Conservation (phyloP, 2,113 vertebrate genomes). For the Misgurnus anguillicaudatus region DNA sequence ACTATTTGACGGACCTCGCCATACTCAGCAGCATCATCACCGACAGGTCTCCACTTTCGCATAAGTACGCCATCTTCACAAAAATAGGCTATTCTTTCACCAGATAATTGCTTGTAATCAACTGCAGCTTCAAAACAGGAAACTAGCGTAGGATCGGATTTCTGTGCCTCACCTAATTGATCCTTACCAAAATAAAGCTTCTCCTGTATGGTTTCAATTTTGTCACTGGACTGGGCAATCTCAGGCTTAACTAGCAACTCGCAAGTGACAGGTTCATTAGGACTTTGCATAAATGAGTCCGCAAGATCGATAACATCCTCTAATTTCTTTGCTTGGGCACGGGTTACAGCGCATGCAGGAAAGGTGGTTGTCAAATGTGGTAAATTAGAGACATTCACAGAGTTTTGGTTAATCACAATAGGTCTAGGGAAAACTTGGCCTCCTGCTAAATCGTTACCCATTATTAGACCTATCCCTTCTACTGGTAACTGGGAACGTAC, state of each 20-base stretch:
- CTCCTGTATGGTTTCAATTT: too few species aligned
- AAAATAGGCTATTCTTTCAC: neutral
- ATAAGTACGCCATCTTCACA: neutral
- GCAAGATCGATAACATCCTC: neutral
- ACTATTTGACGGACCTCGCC: neutral
- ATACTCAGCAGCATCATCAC: neutral
- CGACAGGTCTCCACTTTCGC: neutral
- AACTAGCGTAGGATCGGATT: neutral
- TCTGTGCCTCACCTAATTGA: neutral
- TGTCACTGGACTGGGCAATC: neutral
- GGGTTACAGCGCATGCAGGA: neutral
- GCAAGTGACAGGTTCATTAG: neutral
- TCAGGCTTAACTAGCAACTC: neutral
- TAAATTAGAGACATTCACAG: neutral
- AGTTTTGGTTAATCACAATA: neutral
- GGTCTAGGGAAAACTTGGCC: neutral
- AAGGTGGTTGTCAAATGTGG: neutral
- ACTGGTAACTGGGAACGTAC: neutral
- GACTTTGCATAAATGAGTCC: neutral
- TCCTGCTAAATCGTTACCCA: neutral
- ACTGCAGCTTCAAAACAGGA: neutral
- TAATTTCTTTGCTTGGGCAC: neutral
- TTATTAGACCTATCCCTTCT: neutral
- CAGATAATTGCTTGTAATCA: neutral
- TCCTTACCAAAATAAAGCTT: neutral